Conservation (phyloP, 1,140 invertebrate genomes). For the Schlechtendalia chinensis region DNA sequence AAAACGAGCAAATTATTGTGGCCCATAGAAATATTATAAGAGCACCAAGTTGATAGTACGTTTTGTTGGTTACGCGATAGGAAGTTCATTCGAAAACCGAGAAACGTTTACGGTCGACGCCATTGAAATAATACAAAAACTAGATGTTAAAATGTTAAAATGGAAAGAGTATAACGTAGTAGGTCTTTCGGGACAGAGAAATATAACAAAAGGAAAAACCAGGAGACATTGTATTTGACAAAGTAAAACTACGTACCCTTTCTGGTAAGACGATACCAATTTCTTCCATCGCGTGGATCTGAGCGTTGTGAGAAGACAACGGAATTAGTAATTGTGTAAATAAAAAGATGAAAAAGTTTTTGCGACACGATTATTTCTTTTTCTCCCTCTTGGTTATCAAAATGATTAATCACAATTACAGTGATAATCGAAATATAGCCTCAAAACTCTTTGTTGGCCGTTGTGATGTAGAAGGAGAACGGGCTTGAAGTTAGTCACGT, state of each 20-base stretch:
- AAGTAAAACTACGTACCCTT: conserved; percentile 61
- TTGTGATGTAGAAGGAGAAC: neutral
- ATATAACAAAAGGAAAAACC: neutral
- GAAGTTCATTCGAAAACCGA: too few relatives aligned
- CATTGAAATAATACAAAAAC: too few relatives aligned
- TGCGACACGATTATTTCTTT: neutral
- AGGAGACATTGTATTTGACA: neutral
- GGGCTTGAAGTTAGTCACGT: too few relatives aligned
- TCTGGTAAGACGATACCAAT: conserved; percentile 69
- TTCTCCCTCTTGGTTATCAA: conserved; percentile 13
- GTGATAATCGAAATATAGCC: conserved; percentile 25
- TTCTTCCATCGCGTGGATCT: conserved; percentile 63
- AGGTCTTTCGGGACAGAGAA: neutral
- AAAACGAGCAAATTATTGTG: too few relatives aligned
- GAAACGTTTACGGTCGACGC: too few relatives aligned
- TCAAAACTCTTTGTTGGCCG: neutral
- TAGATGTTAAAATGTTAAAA: too few relatives aligned
- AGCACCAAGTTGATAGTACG: too few relatives aligned
- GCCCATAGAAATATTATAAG: too few relatives aligned
- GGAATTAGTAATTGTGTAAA: too few relatives aligned
- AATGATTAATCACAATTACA: conserved; percentile 36
- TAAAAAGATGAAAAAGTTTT: too few relatives aligned
- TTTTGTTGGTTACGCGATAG: too few relatives aligned
- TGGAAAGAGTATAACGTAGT: neutral
- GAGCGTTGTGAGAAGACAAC: neutral